phyloP scores from a whole-genome alignment of 2,797 vertebrate species.

The Sebastes glaucus region DNA sequence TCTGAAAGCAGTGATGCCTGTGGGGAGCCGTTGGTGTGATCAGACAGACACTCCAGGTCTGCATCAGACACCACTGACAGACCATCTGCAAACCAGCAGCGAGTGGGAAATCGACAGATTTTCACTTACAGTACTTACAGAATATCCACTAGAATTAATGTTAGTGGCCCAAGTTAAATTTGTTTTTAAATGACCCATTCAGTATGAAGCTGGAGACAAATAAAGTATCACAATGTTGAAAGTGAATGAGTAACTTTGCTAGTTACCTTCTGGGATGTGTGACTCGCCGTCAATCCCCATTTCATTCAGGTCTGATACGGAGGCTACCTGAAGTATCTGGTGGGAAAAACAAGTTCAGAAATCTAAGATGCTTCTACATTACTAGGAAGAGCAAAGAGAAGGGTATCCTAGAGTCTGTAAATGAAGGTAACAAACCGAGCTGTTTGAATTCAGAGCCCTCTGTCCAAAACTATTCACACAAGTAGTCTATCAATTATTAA shows the following conservation, averaged over 20 bases:
- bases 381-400: background rate
- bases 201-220: background rate
- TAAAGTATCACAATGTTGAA: background rate
- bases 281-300: slow-evolving; percentile 79
- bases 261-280: slow-evolving; percentile 63
- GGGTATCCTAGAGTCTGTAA: background rate
- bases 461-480: background rate
- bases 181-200: background rate
- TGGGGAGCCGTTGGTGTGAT: slow-evolving; percentile 68
- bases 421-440: background rate
- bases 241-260: background rate
- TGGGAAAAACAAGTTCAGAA: slow-evolving; percentile 6
- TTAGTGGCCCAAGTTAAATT: background rate
- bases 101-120: background rate
- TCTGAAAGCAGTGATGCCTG: slow-evolving; percentile 55
- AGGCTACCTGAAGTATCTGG: slow-evolving; percentile 93
- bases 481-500: slow-evolving; percentile 12
- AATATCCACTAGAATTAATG: background rate
- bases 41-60: slow-evolving; percentile 69
- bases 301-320: slow-evolving; percentile 87
- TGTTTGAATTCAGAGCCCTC: background rate
- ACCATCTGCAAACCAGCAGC: slow-evolving; percentile 67
- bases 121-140: background rate
- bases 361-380: background rate
- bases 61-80: slow-evolving; percentile 71